A percentile compares a stretch with the other conserved stretches of the same genome.
Evolutionary conservation across 2,888 invertebrate genomes (phyloP).

Genomic region (Beris morrisii): DNA sequence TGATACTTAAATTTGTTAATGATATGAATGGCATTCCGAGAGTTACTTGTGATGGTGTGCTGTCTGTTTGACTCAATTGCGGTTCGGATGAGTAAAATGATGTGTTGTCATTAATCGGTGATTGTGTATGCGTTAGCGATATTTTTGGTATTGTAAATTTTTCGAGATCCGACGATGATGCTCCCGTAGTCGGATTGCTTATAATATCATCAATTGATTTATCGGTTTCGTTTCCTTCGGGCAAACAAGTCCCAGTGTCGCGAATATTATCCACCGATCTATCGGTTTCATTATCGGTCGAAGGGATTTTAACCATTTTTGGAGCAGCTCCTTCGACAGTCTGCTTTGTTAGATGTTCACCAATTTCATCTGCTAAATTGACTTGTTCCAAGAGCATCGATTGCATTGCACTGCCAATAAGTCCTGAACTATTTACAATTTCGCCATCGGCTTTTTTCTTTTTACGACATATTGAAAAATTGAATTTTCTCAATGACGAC

Average conservation of each 20-base stretch:
- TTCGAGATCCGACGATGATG: conserved; percentile 8
- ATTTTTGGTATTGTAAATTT: conserved; percentile 21
- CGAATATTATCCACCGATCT: background rate
- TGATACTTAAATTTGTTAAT: conserved; percentile 34
- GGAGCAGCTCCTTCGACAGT: too few species aligned
- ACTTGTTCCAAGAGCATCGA: conserved; percentile 62
- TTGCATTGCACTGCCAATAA: conserved; percentile 61
- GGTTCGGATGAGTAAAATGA: conserved; percentile 38
- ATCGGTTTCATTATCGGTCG: too few species aligned
- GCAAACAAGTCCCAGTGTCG: background rate
- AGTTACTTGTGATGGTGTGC: background rate
- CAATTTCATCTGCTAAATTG: conserved; percentile 48
- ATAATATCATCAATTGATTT: conserved; percentile 6
- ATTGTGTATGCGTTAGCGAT: conserved; percentile 18
- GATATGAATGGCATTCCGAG: conserved; percentile 31
- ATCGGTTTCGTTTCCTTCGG: background rate
- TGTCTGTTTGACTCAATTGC: conserved; percentile 24
- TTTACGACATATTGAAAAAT: conserved; percentile 41
- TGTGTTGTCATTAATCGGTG: background rate
- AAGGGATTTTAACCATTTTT: too few species aligned
- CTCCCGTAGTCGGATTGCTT: conserved; percentile 12
- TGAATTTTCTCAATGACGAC: conserved; percentile 39
- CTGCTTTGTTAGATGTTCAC: conserved; percentile 1
- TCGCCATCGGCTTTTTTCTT: conserved; percentile 31
- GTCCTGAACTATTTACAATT: conserved; percentile 49